Percentiles rank a stretch among this genome's conserved stretches.
phyloP scores from a whole-genome alignment of 2,113 vertebrate genomes.

The Hyla sarda region DNA sequence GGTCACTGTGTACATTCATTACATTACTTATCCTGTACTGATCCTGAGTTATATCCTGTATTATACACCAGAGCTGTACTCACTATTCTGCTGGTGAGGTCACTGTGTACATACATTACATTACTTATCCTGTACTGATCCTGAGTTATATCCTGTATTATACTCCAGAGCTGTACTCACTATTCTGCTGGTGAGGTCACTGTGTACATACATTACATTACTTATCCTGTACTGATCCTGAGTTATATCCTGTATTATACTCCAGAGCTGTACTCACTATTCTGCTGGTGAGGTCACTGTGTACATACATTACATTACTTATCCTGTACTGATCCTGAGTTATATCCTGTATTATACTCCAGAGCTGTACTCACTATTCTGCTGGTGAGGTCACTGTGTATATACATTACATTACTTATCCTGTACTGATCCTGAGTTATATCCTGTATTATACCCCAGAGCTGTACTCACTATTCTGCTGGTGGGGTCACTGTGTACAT shows the following conservation, averaged over 20 bases:
- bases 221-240: background rate
- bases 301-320: too few species aligned
- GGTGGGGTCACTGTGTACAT: background rate
- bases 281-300: background rate
- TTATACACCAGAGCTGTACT: background rate
- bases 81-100: background rate
- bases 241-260: background rate
- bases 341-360: too few species aligned
- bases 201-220: background rate
- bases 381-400: too few species aligned
- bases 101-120: constrained; percentile 8
- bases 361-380: background rate
- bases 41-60: background rate
- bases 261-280: background rate
- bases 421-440: background rate
- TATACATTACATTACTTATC: background rate
- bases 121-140: too few species aligned
- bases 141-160: too few species aligned
- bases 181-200: too few species aligned
- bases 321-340: too few species aligned
- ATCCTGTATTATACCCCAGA: background rate
- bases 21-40: background rate
- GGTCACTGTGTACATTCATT: background rate
- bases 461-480: constrained; percentile 3
- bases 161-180: background rate